Evolutionary conservation across 1,140 invertebrate species (phyloP), one percentile per base, ranked within the genome.

Genomic region (Drosophila suzukii): DNA sequence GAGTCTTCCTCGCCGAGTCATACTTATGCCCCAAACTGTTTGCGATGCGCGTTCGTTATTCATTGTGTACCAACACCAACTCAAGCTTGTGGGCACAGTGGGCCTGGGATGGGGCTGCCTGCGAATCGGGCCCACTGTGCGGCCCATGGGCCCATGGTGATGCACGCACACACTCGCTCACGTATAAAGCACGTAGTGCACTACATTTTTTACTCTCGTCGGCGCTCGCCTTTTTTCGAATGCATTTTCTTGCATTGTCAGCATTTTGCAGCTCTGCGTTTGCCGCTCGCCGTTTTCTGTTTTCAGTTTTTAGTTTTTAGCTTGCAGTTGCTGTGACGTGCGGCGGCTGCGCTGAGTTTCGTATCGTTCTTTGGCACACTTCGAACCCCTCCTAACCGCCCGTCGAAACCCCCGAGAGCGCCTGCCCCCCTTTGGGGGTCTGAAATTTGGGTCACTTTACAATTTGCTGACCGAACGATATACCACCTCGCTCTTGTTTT

Each of bases 231-330:
- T 75, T 67, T 78, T 71, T 71, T 77, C 65, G 75, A 67, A 72
- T 82, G 82, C 83, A 85, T 67, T 89, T 89, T 89, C 80, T 90
- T 89, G 84, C 84, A 84, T 83, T 84, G 84, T 88, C 84, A 88
- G 84, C 84, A 84, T 88, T 82, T 85, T 84, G 80, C 68, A 71
- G 77, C 41, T 68, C 30, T 57, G 34, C 36, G 51, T 60, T 74
- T 71, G 66, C 73, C 43, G 54, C 32, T 67, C n/a, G 59, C 59
- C 55, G 61, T 15, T 56, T 39, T 24, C 50, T n/a, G 54, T 17
- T 46, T 65, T 55, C 39, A 12, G 55, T 55, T 51, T 62, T 38
- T 20, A 34, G 36, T 51, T 67, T 20, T 60, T 15, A 43, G 60
- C 34, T 59, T 63, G 34, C 57, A 60, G 61, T 77, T 75, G 47